Evolutionary conservation across 2,888 invertebrate species (phyloP).

Genomic region (Agriopis aurantiaria): DNA sequence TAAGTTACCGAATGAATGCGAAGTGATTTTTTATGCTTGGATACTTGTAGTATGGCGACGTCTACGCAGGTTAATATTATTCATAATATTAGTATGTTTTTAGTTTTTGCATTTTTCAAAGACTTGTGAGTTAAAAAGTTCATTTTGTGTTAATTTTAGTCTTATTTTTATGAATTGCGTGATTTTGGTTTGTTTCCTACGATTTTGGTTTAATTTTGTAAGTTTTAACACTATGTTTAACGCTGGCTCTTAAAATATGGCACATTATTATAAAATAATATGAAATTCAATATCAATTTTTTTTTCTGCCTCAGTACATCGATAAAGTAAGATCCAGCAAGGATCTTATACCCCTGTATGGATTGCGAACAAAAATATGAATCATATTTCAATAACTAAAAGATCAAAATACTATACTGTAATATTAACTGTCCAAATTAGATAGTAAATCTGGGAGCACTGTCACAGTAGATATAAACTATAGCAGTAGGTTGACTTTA

Average conservation of each 20-base stretch:
- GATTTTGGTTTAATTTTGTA: constrained; percentile 34
- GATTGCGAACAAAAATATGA: no score
- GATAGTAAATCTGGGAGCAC: no score
- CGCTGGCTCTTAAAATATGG: constrained; percentile 2
- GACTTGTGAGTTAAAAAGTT: constrained; percentile 25
- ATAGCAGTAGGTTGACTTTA: no score
- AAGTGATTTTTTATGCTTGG: no score
- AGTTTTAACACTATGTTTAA: constrained; percentile 13
- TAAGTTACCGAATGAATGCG: no score
- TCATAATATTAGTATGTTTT: constrained; percentile 18
- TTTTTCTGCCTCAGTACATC: background rate
- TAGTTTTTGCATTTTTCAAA: constrained; percentile 33
- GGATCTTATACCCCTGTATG: no score
- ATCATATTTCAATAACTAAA: no score
- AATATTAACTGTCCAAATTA: no score
- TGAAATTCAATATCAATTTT: background rate
- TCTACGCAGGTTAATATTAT: constrained; percentile 9
- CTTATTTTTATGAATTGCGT: constrained; percentile 31
- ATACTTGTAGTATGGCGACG: background rate
- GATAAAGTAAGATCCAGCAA: background rate
- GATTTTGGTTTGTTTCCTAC: constrained; percentile 29
- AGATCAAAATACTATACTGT: no score
- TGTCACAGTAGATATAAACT: no score
- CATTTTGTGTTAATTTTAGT: constrained; percentile 31
- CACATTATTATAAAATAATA: background rate